phyloP scores from a whole-genome alignment of 2,888 invertebrate species.

The Gerris lacustris region DNA sequence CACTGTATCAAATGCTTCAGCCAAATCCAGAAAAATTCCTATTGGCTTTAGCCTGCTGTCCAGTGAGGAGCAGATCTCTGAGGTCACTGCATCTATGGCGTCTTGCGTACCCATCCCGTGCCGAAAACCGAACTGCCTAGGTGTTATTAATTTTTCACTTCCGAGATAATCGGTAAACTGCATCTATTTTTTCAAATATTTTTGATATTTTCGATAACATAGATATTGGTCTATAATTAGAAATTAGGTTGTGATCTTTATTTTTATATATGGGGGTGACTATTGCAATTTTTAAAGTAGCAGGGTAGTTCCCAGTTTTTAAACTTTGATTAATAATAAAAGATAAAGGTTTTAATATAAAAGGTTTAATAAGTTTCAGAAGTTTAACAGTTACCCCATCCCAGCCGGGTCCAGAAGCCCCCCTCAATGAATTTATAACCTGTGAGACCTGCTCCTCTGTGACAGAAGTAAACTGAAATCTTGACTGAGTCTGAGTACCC shows the following conservation, averaged over 20 bases:
- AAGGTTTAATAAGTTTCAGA: background rate
- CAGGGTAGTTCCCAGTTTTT: slow-evolving; percentile 8
- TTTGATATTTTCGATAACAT: slow-evolving; percentile 10
- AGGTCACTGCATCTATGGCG: slow-evolving; percentile 9
- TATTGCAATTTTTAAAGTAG: slow-evolving; percentile 12
- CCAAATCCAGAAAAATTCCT: slow-evolving; percentile 12
- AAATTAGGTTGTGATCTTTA: slow-evolving; percentile 2
- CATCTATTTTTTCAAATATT: slow-evolving; percentile 11
- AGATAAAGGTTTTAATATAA: slow-evolving; percentile 7
- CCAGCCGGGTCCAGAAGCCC: slow-evolving; percentile 12
- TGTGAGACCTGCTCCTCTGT: slow-evolving; percentile 12
- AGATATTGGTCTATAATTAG: slow-evolving; percentile 16
- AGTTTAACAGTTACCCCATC: slow-evolving; percentile 10
- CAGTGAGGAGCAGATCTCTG: slow-evolving; percentile 5
- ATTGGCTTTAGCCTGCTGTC: slow-evolving; percentile 13
- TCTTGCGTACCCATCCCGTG: slow-evolving; percentile 15
- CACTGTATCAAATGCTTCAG: slow-evolving; percentile 14
- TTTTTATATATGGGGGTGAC: slow-evolving; percentile 14
- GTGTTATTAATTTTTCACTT: background rate
- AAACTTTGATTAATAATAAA: slow-evolving; percentile 11
- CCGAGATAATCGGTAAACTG: slow-evolving; percentile 12
- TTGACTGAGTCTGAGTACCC: background rate
- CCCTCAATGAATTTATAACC: slow-evolving; percentile 8
- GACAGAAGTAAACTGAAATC: background rate
- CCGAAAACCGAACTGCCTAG: slow-evolving; percentile 15